Evolutionary conservation across 2,797 vertebrate genomes (phyloP).

Genomic region (Glyptemys insculpta): DNA sequence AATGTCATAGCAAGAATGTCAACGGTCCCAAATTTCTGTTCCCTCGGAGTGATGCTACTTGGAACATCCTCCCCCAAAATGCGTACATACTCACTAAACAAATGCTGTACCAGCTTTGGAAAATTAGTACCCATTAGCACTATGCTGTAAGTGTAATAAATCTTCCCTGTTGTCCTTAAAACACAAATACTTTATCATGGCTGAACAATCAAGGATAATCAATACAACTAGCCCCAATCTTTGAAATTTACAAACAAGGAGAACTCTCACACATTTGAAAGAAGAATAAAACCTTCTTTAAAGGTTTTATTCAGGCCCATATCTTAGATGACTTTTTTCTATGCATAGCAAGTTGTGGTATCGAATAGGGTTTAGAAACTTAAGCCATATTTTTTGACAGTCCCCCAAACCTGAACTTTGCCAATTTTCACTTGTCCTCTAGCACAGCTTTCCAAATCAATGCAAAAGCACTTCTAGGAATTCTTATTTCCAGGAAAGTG

Average conservation of each 20-base stretch:
- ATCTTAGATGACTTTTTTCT: neutral
- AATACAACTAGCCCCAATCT: neutral
- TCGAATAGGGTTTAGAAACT: neutral
- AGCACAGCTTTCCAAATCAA: neutral
- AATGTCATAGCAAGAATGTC: neutral
- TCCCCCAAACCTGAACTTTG: neutral
- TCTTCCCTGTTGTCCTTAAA: accelerated
- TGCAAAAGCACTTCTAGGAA: no score
- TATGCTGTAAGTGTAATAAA: neutral
- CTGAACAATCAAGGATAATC: accelerated
- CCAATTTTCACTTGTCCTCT: neutral
- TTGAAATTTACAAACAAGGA: neutral
- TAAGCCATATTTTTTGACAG: neutral
- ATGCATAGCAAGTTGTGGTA: accelerated
- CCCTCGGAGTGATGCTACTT: neutral
- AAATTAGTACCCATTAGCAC: neutral
- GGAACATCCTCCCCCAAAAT: neutral
- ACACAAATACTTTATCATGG: neutral
- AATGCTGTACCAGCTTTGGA: neutral
- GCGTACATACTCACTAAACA: neutral
- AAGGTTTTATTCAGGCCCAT: accelerated
- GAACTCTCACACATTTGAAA: neutral
- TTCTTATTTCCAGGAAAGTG: neutral
- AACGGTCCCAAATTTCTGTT: neutral
- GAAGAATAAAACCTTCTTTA: neutral